Percentiles rank a stretch among this genome's conserved stretches.
Evolutionary conservation across 2,888 invertebrate genomes (phyloP).

Genomic region (Pegoplata infirma): DNA sequence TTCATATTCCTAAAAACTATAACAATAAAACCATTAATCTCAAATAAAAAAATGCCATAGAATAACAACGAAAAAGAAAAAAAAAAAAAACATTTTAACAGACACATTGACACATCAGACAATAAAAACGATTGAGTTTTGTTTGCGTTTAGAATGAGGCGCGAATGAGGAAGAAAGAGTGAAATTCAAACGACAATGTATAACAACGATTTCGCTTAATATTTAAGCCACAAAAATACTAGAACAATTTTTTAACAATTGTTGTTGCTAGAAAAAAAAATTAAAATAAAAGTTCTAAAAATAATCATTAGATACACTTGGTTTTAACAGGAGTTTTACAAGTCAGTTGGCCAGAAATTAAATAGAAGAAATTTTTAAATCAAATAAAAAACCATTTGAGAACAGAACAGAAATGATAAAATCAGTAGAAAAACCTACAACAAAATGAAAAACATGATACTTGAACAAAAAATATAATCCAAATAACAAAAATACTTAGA

Average conservation of each 20-base stretch:
- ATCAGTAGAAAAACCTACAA: not conserved
- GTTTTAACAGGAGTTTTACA: constrained; percentile 50
- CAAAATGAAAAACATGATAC: not conserved
- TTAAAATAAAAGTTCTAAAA: constrained; percentile 17
- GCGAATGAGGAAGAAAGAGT: not conserved
- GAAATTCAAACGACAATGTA: not conserved
- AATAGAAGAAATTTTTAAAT: constrained; percentile 43
- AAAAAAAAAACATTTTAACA: constrained; percentile 31
- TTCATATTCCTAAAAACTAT: constrained; percentile 36
- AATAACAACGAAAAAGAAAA: constrained; percentile 8
- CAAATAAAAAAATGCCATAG: constrained; percentile 51
- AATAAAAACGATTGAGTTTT: constrained; percentile 52
- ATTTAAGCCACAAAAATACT: not conserved
- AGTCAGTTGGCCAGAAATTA: constrained; percentile 55
- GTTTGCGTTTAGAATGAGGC: constrained; percentile 2
- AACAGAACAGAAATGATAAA: constrained; percentile 14
- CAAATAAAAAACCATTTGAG: constrained; percentile 18
- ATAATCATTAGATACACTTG: constrained; percentile 54
- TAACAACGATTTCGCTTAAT: constrained; percentile 31
- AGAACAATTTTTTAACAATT: too few species aligned
- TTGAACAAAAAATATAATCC: constrained; percentile 3
- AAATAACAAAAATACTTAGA: constrained; percentile 16
- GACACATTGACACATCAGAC: constrained; percentile 61
- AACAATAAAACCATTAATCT: constrained; percentile 63
- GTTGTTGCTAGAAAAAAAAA: too few species aligned